A percentile compares a stretch with the other conserved stretches of the same genome.
These are phyloP conservation scores for Meiosimyza decipiens DNA, from an alignment of 2,888 invertebrate genomes.

Conservation along the genomic window DNA sequence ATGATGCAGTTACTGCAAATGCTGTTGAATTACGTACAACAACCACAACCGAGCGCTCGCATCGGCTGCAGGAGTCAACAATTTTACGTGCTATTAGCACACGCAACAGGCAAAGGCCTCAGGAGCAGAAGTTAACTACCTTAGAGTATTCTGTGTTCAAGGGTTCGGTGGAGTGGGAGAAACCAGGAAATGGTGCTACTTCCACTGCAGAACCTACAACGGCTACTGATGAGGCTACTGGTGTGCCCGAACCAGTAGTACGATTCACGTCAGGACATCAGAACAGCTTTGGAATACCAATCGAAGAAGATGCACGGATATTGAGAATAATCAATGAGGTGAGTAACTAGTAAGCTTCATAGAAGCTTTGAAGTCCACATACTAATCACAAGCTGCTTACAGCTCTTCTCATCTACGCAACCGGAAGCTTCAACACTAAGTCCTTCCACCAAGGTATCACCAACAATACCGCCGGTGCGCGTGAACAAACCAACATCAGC, in stretches of 20 bases:
- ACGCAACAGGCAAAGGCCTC: conserved; percentile 35
- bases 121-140: conserved; percentile 45
- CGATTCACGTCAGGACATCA: conserved; percentile 74
- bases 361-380: conserved; percentile 27
- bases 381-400: background rate
- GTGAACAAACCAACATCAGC: conserved; percentile 53
- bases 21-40: conserved; percentile 33
- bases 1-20: conserved; percentile 20
- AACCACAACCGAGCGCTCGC: conserved; percentile 39
- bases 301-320: conserved; percentile 72
- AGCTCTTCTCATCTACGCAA: conserved; percentile 43
- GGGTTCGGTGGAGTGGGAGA: conserved; percentile 38
- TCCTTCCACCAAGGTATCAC: conserved; percentile 68
- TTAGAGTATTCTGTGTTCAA: conserved; percentile 41
- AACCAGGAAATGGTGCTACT: background rate
- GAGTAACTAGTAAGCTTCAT: conserved; percentile 42
- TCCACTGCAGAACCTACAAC: conserved; percentile 39
- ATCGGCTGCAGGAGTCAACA: conserved; percentile 51
- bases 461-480: conserved; percentile 71
- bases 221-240: conserved; percentile 43
- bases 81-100: conserved; percentile 49
- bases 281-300: conserved; percentile 73
- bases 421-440: conserved; percentile 35
- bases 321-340: conserved; percentile 60
- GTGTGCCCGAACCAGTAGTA: conserved; percentile 55